These are phyloP conservation scores for Cotesia chilonis DNA, from an alignment of 1,140 invertebrate species.

Conservation along the genomic window DNA sequence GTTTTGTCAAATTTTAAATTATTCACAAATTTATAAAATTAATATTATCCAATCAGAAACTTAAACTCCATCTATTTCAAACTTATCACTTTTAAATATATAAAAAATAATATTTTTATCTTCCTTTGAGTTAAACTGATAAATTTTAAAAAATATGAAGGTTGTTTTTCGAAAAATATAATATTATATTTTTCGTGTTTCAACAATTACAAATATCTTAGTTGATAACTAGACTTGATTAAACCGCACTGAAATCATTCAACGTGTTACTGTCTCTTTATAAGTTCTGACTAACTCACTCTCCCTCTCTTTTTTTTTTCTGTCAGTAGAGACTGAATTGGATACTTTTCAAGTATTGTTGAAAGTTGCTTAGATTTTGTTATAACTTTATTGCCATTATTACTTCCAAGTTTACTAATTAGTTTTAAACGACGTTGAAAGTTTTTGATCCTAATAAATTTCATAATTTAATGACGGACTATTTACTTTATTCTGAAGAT, in stretches of 20 bases:
- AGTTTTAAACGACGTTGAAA: too few relatives aligned
- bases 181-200: background rate
- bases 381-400: background rate
- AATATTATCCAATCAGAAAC: too few relatives aligned
- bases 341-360: conserved; percentile 40
- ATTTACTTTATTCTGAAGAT: too few relatives aligned
- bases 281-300: conserved; percentile 43
- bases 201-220: background rate
- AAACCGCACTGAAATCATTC: conserved; percentile 48
- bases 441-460: too few relatives aligned
- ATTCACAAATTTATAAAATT: too few relatives aligned
- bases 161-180: background rate
- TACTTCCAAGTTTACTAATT: background rate
- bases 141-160: too few relatives aligned
- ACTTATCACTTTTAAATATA: background rate
- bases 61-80: too few relatives aligned
- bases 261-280: conserved; percentile 44
- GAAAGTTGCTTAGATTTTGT: conserved; percentile 10
- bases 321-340: conserved; percentile 44
- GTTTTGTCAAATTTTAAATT: too few relatives aligned
- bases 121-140: background rate
- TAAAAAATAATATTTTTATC: background rate
- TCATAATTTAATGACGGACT: too few relatives aligned
- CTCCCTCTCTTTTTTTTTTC: conserved; percentile 36
- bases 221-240: conserved; percentile 15